Base-by-base conservation (phyloP, 2,888 invertebrate species). In the Ormyrus labotus region DNA sequence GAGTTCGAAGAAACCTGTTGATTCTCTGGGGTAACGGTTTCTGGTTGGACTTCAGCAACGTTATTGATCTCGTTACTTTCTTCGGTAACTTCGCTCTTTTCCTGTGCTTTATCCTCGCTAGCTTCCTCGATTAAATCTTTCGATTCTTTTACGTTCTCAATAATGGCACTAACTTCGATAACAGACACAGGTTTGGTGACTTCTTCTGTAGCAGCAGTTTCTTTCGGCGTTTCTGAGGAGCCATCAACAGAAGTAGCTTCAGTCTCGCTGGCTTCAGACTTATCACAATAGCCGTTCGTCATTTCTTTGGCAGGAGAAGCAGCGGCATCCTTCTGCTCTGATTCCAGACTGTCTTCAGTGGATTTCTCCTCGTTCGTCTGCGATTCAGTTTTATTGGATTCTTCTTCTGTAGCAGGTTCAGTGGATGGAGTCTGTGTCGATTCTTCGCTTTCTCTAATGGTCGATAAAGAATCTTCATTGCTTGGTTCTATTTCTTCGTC, bases 401-500 rank as follows among this genome's bases (percentile, higher is more conserved):
- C 78, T n/a, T 82, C 73, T 65, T 78, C 74, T 5, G 65, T 58
- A 0, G 58, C 11, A 0, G 65, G 70, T 6, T 78, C 70, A 19
- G 70, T 68, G 8, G 65, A 64, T 53, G 77, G 67, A 19, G 67
- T 34, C 34, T 81, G 75, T 3, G 76, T 61, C 7, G 70, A 74
- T 9, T 77, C 81, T 47, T 65, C 71, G 9, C 34, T 82, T 48
- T 84, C 81, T 60, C 82, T 83, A 7, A 81, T 73, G 8, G 73
- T 80, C 6, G 81, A 76, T 9, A 70, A 13, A 0, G 78, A 78
- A 58, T 72, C 75, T 11, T 81, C 85, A 60, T 84, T 84, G 82
- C 86, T 84, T 71, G 83, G 82, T 83, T 83, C 58, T 9, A 58
- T 8, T 47, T 82, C 79, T 34, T 83, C 81, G 5, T 83, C 83